Evolutionary conservation across 2,113 vertebrate species (phyloP), one percentile per base, ranked within the genome.

Genomic region (Halichoeres trimaculatus): DNA sequence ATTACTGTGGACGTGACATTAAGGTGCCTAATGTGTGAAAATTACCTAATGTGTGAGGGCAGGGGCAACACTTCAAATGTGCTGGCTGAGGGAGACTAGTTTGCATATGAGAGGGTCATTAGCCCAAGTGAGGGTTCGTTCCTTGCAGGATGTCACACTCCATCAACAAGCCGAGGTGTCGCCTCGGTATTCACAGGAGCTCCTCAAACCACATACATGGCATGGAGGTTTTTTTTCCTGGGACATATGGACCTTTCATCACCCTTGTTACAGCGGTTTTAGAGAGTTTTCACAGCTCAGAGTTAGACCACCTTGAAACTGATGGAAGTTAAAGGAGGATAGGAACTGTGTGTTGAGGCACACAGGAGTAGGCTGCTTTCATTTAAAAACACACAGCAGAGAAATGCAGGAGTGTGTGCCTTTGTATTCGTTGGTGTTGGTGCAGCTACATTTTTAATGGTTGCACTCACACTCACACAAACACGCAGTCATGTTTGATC

Each of bases 221-320:
- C 1, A 17, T 68, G 57, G 80, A 83, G 52, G 74, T 69, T 83
- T 86, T 57, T 66, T 43, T 17, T n/a, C n/a, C 55, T 22, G 38
- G 65, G 74, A 82, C 79, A 85, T 77, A 75, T 81, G 75, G 79
- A 76, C 45, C 74, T 80, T 78, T 85, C 58, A 76, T 83, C 63
- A 43, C 60, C 68, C 45, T 64, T 38, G 16, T 51, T 75, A 60
- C 50, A 58, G 26, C 43, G 17, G 17, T 59, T 75, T 41, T 20
- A 24, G 13, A 38, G 26, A 57, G 45, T 61, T 40, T 54, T 63
- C 55, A 36, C 64, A 57, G 61, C 80, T 66, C 51, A 36, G 74
- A 55, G 58, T 68, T 54, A 76, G 74, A 73, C 38, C 73, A 81
- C 65, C 67, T 70, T 45, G 40, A 48, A 57, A 50, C 59, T 56